A percentile compares a stretch with the other conserved stretches of the same genome.
These are phyloP conservation scores for Xenops minutus DNA, from an alignment of 2,797 vertebrate genomes.

Conservation along the genomic window DNA sequence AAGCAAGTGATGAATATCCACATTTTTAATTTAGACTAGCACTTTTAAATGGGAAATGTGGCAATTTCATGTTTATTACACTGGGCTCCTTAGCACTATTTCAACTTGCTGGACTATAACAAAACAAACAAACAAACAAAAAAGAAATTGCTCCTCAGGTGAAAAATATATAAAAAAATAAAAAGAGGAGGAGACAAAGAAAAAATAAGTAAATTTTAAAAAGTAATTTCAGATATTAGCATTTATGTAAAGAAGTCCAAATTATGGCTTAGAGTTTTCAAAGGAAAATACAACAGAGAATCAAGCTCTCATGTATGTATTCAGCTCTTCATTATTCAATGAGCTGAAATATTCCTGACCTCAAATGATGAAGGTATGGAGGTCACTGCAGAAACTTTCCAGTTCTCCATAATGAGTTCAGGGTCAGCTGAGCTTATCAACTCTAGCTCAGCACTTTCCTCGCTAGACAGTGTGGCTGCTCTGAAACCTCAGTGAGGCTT, in stretches of 20 bases:
- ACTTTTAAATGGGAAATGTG: neutral
- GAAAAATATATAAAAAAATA: neutral
- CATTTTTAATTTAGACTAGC: neutral
- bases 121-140: neutral
- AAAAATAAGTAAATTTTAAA: neutral
- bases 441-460: neutral
- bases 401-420: constrained; percentile 9
- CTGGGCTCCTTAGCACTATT: neutral
- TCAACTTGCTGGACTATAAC: neutral
- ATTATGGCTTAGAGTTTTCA: neutral
- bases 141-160: neutral
- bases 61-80: neutral
- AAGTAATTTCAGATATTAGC: neutral
- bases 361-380: neutral
- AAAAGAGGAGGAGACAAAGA: rapidly evolving
- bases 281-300: neutral
- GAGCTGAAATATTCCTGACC: neutral
- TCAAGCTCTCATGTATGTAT: neutral
- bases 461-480: neutral
- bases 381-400: constrained; percentile 8
- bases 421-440: constrained; percentile 43
- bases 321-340: constrained; percentile 2
- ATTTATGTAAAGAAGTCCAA: neutral
- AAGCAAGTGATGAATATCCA: neutral
- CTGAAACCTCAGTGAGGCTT: neutral